phyloP scores from a whole-genome alignment of 2,113 vertebrate species.

The Colossoma macropomum region DNA sequence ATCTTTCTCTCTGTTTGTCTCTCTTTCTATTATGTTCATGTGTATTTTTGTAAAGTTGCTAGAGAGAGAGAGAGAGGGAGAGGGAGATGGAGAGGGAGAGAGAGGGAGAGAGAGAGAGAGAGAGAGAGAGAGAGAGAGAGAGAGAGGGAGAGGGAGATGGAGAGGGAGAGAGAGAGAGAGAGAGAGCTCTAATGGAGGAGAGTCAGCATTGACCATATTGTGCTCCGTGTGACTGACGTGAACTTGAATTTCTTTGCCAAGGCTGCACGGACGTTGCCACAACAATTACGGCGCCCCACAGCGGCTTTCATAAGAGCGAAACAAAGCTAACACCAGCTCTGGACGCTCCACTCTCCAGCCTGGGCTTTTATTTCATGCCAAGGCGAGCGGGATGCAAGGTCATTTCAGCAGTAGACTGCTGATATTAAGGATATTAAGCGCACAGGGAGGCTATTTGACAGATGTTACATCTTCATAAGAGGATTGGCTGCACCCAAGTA shows the following conservation, averaged over 20 bases:
- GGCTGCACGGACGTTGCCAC: too few species aligned
- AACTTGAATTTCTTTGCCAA: too few species aligned
- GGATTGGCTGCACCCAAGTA: neutral
- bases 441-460: neutral
- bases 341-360: too few species aligned
- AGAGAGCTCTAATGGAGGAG: neutral
- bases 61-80: too few species aligned
- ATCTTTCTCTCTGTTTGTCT: too few species aligned
- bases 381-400: neutral
- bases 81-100: too few species aligned
- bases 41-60: too few species aligned
- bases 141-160: neutral
- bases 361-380: neutral
- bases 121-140: neutral
- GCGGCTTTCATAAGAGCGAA: neutral
- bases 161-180: neutral
- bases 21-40: too few species aligned
- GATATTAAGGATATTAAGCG: neutral
- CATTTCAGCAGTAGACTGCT: neutral
- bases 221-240: constrained; percentile 8
- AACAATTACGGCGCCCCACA: neutral
- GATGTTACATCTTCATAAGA: constrained; percentile 19
- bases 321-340: neutral
- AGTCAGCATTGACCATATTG: neutral
- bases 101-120: neutral